Percentiles rank a stretch among this genome's conserved stretches.
Conservation (phyloP, 2,113 vertebrate species). For the Hucho hucho region DNA sequence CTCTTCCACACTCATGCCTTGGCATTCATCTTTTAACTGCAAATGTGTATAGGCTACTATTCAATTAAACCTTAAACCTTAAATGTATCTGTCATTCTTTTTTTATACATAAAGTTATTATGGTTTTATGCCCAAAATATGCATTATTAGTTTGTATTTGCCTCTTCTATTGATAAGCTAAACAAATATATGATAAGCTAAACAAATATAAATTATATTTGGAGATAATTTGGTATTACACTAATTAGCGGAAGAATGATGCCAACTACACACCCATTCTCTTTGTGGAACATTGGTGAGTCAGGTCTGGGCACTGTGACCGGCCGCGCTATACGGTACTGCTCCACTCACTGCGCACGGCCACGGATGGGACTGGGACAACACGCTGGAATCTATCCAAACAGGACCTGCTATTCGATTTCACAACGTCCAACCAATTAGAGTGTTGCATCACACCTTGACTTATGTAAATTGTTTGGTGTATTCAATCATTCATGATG, state of each 20-base stretch:
- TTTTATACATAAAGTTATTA: background rate
- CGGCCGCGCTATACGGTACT: no score
- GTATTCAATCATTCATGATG: constrained; percentile 61
- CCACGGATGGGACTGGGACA: background rate
- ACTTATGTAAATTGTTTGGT: constrained; percentile 39
- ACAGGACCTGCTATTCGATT: constrained; percentile 53
- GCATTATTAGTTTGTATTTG: no score
- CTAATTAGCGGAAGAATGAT: no score
- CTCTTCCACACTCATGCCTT: background rate
- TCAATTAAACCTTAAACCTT: background rate
- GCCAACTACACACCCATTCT: no score
- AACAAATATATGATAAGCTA: no score
- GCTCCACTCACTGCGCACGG: background rate
- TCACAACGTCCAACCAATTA: constrained; percentile 51
- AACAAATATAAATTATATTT: no score
- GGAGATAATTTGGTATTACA: no score
- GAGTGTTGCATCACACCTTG: constrained; percentile 66
- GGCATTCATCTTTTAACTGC: no score
- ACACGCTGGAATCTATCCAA: background rate
- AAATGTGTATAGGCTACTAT: background rate
- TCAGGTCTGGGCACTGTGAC: background rate
- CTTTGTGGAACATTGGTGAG: no score
- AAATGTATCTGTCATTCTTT: no score
- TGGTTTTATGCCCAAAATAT: background rate
- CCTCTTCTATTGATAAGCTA: no score